A percentile compares a stretch with the other conserved stretches of the same genome.
phyloP scores from a whole-genome alignment of 2,888 invertebrate genomes.

The Thera britannica region DNA sequence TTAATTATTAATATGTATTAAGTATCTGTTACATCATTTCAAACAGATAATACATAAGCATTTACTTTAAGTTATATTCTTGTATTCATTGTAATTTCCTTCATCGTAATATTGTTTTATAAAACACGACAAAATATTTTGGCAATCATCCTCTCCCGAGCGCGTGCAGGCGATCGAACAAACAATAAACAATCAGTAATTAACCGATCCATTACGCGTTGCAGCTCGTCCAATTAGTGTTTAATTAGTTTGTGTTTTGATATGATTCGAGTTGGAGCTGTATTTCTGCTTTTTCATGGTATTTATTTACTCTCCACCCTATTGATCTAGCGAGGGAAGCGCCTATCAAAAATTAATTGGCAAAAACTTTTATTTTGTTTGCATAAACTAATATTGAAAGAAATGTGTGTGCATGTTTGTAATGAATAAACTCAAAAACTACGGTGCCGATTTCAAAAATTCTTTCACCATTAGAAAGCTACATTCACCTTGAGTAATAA shows the following conservation, averaged over 20 bases:
- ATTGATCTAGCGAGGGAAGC: background rate
- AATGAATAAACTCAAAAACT: no score
- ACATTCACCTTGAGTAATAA: no score
- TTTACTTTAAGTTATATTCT: no score
- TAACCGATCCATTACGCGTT: background rate
- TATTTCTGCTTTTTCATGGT: constrained; percentile 7
- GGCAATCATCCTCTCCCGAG: constrained; percentile 1
- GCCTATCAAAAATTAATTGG: no score
- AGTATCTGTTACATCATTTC: no score
- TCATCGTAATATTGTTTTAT: background rate
- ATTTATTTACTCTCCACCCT: constrained; percentile 1
- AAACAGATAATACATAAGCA: no score
- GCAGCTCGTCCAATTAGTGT: constrained; percentile 1
- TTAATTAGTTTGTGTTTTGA: constrained; percentile 11
- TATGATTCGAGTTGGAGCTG: constrained; percentile 11
- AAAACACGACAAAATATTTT: constrained; percentile 7
- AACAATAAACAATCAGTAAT: constrained; percentile 17
- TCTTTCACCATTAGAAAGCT: no score
- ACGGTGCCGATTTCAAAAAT: no score
- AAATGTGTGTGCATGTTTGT: no score
- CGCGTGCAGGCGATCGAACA: background rate
- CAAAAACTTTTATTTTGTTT: no score
- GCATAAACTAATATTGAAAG: no score
- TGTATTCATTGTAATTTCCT: background rate
- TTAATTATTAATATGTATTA: no score